phyloP scores from a whole-genome alignment of 2,797 vertebrate genomes.

The Pangasius mekongensis region DNA sequence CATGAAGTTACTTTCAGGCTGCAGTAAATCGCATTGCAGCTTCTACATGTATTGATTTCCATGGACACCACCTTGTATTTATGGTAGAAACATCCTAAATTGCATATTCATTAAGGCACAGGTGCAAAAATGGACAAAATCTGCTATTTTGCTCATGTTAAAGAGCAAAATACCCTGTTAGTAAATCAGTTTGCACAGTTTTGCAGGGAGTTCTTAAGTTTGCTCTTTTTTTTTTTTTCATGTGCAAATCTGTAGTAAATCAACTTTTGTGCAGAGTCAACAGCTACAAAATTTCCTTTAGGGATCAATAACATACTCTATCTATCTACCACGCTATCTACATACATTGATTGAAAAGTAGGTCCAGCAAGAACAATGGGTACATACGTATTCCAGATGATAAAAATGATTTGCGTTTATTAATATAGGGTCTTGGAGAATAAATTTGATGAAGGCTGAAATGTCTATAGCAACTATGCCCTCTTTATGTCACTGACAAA shows the following conservation, averaged over 20 bases:
- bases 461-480: not conserved
- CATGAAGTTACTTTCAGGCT: not conserved
- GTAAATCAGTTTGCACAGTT: not conserved
- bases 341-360: not conserved
- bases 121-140: not conserved
- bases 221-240: too few species aligned
- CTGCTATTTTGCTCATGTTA: not conserved
- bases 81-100: not conserved
- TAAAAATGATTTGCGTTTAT: not conserved
- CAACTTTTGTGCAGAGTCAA: not conserved
- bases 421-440: not conserved
- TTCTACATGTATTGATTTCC: not conserved
- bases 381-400: not conserved
- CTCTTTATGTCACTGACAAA: not conserved
- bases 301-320: not conserved
- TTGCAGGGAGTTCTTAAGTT: not conserved
- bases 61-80: not conserved
- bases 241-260: not conserved
- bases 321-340: not conserved
- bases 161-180: not conserved
- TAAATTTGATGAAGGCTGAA: not conserved
- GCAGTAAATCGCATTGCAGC: not conserved
- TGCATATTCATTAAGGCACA: not conserved
- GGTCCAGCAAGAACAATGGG: not conserved
- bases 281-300: not conserved